Percentiles rank a stretch among this genome's conserved stretches.
These are phyloP conservation scores for Anoplius nigerrimus DNA, from an alignment of 2,888 invertebrate genomes.

Conservation along the genomic window DNA sequence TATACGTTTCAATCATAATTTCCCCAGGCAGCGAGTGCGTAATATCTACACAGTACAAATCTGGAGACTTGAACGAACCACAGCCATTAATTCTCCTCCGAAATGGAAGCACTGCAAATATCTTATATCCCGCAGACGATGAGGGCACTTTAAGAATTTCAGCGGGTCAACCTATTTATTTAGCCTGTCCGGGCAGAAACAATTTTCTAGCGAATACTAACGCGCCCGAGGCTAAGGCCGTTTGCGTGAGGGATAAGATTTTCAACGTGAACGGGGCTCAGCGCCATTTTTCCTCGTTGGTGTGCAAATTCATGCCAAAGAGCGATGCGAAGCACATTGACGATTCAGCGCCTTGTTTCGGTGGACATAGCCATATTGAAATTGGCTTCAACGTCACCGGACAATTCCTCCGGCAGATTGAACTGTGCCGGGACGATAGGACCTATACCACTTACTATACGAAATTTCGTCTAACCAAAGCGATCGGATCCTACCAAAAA, in stretches of 20 bases:
- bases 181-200: constrained; percentile 63
- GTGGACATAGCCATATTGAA: constrained; percentile 63
- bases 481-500: constrained; percentile 51
- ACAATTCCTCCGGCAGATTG: constrained; percentile 69
- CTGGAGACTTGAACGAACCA: constrained; percentile 77
- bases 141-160: constrained; percentile 47
- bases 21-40: constrained; percentile 67
- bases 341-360: constrained; percentile 54
- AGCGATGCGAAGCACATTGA: constrained; percentile 63
- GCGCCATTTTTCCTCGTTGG: constrained; percentile 59
- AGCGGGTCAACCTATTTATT: constrained; percentile 44
- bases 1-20: too few species aligned
- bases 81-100: constrained; percentile 78
- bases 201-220: constrained; percentile 49
- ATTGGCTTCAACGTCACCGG: constrained; percentile 70
- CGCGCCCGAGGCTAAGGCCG: constrained; percentile 35
- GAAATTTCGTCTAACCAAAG: constrained; percentile 56
- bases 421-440: constrained; percentile 73
- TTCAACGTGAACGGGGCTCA: constrained; percentile 42
- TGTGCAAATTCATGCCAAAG: constrained; percentile 65
- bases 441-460: constrained; percentile 72
- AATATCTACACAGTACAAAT: constrained; percentile 70
- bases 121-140: constrained; percentile 55
- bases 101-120: constrained; percentile 24
- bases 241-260: constrained; percentile 51